Conservation (phyloP, 2,888 invertebrate genomes). For the Phalangium opilio region DNA sequence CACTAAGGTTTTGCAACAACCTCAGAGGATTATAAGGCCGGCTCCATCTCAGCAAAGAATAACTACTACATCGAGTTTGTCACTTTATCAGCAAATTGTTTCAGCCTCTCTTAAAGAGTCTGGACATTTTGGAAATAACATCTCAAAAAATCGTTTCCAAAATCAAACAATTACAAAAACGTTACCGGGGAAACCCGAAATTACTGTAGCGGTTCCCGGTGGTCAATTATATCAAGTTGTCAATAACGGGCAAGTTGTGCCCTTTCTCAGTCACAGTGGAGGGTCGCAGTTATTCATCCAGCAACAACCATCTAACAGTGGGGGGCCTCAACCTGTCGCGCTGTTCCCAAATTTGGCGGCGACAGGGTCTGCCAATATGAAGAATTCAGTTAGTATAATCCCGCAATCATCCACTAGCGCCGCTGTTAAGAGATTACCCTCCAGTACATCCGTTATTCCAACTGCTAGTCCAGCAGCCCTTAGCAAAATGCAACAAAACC, state of each 20-base stretch:
- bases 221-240: not conserved
- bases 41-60: not conserved
- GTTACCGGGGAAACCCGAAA: not conserved
- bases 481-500: constrained; percentile 3
- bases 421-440: too few relatives aligned
- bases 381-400: too few relatives aligned
- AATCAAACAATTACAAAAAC: not conserved
- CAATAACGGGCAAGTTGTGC: not conserved
- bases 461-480: constrained; percentile 1
- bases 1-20: too few relatives aligned
- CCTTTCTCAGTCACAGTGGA: not conserved
- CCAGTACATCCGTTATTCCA: not conserved
- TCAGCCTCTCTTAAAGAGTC: too few relatives aligned
- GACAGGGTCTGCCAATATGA: constrained; percentile 8
- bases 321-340: constrained; percentile 32
- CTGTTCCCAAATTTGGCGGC: constrained; percentile 41
- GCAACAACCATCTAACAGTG: not conserved
- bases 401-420: too few relatives aligned
- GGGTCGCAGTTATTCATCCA: too few relatives aligned
- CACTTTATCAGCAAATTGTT: not conserved
- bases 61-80: not conserved
- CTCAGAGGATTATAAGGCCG: too few relatives aligned
- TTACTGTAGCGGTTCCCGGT: not conserved
- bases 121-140: too few relatives aligned
- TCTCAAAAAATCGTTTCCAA: not conserved